These are phyloP conservation scores for Parelbella ahira DNA, from an alignment of 2,888 invertebrate species.

Conservation along the genomic window DNA sequence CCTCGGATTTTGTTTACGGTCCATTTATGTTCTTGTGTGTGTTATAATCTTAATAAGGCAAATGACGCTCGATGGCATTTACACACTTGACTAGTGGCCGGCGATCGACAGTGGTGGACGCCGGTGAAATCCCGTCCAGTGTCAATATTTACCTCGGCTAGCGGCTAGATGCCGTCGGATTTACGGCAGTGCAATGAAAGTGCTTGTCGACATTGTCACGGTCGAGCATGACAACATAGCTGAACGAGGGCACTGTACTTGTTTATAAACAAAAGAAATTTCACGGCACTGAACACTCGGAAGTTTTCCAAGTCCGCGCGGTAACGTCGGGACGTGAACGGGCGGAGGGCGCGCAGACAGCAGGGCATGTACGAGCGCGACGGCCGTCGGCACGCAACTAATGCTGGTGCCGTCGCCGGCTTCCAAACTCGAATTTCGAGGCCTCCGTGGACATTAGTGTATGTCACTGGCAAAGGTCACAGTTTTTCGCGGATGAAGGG, in stretches of 20 bases:
- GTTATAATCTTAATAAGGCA: constrained; percentile 3
- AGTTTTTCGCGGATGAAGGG: constrained; percentile 43
- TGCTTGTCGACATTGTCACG: constrained; percentile 40
- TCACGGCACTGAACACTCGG: constrained; percentile 27
- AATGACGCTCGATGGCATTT: constrained; percentile 32
- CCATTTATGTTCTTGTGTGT: constrained; percentile 4
- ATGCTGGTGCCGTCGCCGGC: constrained; percentile 44
- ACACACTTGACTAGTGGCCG: constrained; percentile 30
- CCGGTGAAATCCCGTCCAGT: constrained; percentile 37
- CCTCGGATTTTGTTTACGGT: not conserved
- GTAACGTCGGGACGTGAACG: constrained; percentile 35
- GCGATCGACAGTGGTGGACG: constrained; percentile 28
- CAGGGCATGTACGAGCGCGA: constrained; percentile 49
- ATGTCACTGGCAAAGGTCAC: constrained; percentile 63
- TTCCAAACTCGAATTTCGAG: constrained; percentile 57
- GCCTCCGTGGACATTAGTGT: constrained; percentile 60
- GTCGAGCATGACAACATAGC: constrained; percentile 15
- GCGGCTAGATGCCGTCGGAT: constrained; percentile 45
- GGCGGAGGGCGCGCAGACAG: constrained; percentile 29
- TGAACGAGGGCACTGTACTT: constrained; percentile 15
- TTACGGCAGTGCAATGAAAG: constrained; percentile 31
- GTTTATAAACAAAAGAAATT: constrained; percentile 19
- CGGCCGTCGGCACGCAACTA: constrained; percentile 63
- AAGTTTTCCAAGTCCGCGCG: constrained; percentile 25
- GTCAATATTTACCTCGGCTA: constrained; percentile 71